These are phyloP conservation scores for Eulemur rubriventer DNA, from an alignment of 2,797 vertebrate genomes.

Conservation along the genomic window DNA sequence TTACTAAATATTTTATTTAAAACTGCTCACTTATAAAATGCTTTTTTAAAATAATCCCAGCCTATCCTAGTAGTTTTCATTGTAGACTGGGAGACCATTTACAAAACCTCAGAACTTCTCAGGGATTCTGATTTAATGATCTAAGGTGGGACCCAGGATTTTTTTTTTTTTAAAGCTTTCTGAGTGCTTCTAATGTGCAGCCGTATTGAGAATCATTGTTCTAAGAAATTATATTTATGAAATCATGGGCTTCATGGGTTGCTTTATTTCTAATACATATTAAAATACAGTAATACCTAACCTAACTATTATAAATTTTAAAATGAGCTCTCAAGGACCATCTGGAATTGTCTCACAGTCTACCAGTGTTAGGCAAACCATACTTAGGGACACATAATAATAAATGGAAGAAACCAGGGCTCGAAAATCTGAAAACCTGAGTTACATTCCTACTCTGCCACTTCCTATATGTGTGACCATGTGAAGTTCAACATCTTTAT, in stretches of 20 bases:
- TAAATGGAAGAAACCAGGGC: background rate
- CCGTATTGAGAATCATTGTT: background rate
- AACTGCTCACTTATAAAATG: background rate
- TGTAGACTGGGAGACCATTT: background rate
- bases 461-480: background rate
- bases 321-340: background rate
- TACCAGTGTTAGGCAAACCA: background rate
- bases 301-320: background rate
- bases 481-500: background rate
- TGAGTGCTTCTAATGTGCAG: background rate
- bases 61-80: background rate
- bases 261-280: background rate
- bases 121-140: background rate
- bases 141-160: background rate
- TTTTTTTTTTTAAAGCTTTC: background rate
- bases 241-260: background rate
- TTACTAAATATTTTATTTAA: background rate
- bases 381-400: background rate
- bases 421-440: background rate
- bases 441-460: background rate
- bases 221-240: constrained; percentile 22
- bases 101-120: background rate
- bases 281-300: background rate
- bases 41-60: background rate
- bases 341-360: background rate